These are phyloP conservation scores for Hypothenemus hampei DNA, from an alignment of 1,140 invertebrate species.

Conservation along the genomic window DNA sequence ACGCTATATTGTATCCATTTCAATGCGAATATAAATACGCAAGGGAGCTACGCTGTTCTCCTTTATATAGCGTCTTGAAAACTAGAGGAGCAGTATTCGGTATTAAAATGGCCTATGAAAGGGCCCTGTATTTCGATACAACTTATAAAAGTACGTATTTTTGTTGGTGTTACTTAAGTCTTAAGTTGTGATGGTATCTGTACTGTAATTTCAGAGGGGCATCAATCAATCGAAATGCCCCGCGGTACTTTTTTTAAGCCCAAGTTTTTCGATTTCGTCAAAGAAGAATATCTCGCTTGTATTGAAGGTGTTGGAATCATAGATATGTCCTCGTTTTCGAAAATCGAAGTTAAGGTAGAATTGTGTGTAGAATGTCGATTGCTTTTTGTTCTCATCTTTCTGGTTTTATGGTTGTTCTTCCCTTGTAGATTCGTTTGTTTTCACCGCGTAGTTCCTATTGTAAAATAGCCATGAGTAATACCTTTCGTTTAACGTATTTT, in stretches of 20 bases:
- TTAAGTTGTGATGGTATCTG: neutral
- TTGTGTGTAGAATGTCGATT: too few relatives aligned
- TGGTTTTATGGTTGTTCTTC: too few relatives aligned
- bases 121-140: constrained; percentile 60
- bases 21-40: constrained; percentile 62
- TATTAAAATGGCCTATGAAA: constrained; percentile 82
- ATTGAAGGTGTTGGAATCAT: constrained; percentile 73
- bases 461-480: too few relatives aligned
- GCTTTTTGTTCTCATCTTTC: too few relatives aligned
- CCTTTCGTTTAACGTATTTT: neutral
- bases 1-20: constrained; percentile 62
- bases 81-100: constrained; percentile 73
- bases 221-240: constrained; percentile 50
- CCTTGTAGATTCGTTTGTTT: neutral
- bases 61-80: constrained; percentile 72
- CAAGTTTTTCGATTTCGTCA: constrained; percentile 69
- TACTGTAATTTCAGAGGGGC: constrained; percentile 41
- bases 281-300: constrained; percentile 73
- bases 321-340: constrained; percentile 83
- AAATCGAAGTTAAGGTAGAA: constrained; percentile 69
- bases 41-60: constrained; percentile 69
- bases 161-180: neutral
- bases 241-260: constrained; percentile 66
- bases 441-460: too few relatives aligned
- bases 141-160: constrained; percentile 47